These are phyloP conservation scores for Chrysolina americana DNA, from an alignment of 2,888 invertebrate genomes.

Conservation along the genomic window DNA sequence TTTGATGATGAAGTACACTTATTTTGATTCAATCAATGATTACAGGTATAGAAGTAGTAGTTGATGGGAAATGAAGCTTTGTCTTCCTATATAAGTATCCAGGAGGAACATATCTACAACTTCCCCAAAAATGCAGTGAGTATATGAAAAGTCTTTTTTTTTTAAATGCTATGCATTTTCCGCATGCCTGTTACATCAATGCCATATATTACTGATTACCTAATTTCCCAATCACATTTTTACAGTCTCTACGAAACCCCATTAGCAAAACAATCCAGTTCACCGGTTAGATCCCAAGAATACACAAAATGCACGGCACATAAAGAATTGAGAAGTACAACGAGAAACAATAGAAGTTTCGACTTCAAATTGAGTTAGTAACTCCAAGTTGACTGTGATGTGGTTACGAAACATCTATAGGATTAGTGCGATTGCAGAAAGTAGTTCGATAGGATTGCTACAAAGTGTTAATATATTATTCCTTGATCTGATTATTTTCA, in stretches of 20 bases:
- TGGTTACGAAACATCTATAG: neutral
- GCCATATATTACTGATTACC: no score
- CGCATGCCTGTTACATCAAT: no score
- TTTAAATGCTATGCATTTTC: no score
- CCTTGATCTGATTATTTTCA: neutral
- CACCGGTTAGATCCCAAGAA: neutral
- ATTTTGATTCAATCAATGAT: no score
- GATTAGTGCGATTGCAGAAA: neutral
- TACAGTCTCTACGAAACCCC: neutral
- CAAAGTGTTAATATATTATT: neutral
- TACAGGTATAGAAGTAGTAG: no score
- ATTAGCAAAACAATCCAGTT: neutral
- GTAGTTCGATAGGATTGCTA: neutral
- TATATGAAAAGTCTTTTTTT: no score
- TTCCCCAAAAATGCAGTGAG: no score
- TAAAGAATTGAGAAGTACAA: conserved; percentile 2
- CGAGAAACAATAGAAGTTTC: neutral
- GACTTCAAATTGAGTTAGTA: neutral
- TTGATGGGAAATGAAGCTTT: no score
- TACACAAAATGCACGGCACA: neutral
- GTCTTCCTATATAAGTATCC: no score
- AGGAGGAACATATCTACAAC: no score
- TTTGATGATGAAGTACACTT: no score
- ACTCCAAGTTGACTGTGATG: neutral
- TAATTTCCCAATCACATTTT: no score